Percentiles rank a stretch among this genome's conserved stretches.
These are phyloP conservation scores for Synanthedon formicaeformis DNA, from an alignment of 2,888 invertebrate species.

Conservation along the genomic window DNA sequence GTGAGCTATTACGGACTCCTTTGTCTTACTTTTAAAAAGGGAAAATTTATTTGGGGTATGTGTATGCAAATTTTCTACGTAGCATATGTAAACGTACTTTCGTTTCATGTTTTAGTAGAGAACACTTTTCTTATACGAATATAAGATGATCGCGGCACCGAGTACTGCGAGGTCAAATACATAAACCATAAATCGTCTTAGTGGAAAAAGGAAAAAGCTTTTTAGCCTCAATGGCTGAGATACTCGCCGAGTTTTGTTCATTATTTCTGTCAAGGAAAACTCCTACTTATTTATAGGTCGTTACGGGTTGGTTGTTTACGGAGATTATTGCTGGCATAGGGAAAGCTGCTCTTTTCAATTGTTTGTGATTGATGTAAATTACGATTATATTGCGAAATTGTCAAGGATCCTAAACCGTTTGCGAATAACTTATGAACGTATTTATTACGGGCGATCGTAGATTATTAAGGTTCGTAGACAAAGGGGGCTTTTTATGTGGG, in stretches of 20 bases:
- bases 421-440: no score
- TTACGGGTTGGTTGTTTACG: slow-evolving; percentile 6
- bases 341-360: background rate
- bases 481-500: no score
- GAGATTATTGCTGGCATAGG: slow-evolving; percentile 7
- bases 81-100: background rate
- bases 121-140: slow-evolving; percentile 30
- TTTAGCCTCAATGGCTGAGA: slow-evolving; percentile 30
- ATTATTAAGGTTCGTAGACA: no score
- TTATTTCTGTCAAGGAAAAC: slow-evolving; percentile 36
- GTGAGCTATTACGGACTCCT: no score
- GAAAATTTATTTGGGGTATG: background rate
- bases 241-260: slow-evolving; percentile 30
- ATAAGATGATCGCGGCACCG: slow-evolving; percentile 32
- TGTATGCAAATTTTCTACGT: background rate
- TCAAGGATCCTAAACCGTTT: no score
- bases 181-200: slow-evolving; percentile 53
- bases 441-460: no score
- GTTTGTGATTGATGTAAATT: background rate
- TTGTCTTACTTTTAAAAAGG: no score
- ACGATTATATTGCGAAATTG: no score
- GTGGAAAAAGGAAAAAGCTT: slow-evolving; percentile 36
- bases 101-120: slow-evolving; percentile 2
- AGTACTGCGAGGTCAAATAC: slow-evolving; percentile 47
- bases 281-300: slow-evolving; percentile 22